phyloP scores from a whole-genome alignment of 2,113 vertebrate species.

The Neotoma lepida region DNA sequence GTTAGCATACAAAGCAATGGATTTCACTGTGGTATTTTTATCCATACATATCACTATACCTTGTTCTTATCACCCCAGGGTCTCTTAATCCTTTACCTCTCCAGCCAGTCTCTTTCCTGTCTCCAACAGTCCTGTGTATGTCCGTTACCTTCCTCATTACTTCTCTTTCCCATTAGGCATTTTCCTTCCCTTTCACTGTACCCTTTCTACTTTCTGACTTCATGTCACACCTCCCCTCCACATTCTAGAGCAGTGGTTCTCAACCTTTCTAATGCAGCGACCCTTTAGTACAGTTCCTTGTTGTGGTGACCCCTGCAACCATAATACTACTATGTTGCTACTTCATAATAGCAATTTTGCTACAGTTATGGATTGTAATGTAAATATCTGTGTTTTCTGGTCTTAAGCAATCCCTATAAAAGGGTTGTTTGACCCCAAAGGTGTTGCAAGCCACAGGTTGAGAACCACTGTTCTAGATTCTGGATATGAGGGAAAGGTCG shows the following conservation, averaged over 20 bases:
- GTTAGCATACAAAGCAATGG: background rate
- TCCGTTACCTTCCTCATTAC: background rate
- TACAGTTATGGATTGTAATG: background rate
- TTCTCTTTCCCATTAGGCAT: background rate
- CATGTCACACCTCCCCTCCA: background rate
- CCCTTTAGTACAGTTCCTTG: too few species aligned
- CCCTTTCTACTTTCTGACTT: background rate
- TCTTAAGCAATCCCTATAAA: background rate
- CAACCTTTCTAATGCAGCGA: too few species aligned
- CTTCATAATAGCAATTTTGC: background rate
- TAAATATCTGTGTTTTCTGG: background rate
- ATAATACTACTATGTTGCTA: background rate
- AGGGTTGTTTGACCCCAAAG: background rate
- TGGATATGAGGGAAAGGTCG: background rate
- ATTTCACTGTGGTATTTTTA: background rate
- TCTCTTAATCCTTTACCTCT: background rate
- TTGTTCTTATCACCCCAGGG: background rate
- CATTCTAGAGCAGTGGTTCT: background rate
- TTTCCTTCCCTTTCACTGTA: background rate
- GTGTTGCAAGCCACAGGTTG: background rate
- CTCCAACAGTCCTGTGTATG: background rate
- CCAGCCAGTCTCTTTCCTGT: background rate
- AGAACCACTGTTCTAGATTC: background rate
- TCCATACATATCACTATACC: background rate
- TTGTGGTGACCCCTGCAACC: too few species aligned